Evolutionary conservation across 2,888 invertebrate species (phyloP).

Genomic region (Crematogaster levior): DNA sequence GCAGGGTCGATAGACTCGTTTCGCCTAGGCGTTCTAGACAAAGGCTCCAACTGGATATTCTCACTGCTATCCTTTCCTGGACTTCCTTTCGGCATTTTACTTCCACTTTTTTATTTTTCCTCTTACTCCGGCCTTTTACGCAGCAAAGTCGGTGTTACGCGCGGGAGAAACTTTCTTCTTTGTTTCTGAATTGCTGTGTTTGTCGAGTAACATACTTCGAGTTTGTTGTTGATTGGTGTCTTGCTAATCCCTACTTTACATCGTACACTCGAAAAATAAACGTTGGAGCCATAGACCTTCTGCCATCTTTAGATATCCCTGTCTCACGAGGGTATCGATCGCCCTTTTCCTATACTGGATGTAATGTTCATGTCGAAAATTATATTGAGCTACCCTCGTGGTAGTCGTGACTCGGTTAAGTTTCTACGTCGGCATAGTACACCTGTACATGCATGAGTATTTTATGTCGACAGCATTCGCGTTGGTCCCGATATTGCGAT

Average conservation of each 20-base stretch:
- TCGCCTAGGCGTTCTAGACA: slow-evolving; percentile 83
- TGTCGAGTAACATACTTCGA: slow-evolving; percentile 59
- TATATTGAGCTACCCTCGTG: slow-evolving; percentile 31
- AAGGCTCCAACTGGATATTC: slow-evolving; percentile 83
- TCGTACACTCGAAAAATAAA: slow-evolving; percentile 33
- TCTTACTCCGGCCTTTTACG: slow-evolving; percentile 32
- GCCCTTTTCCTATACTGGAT: slow-evolving; percentile 25
- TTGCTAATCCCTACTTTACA: slow-evolving; percentile 1
- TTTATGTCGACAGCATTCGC: slow-evolving; percentile 27
- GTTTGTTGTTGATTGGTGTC: slow-evolving; percentile 30
- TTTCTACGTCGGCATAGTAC: background rate
- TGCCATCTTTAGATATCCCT: slow-evolving; percentile 6
- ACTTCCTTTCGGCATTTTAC: slow-evolving; percentile 73
- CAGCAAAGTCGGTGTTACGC: slow-evolving; percentile 44
- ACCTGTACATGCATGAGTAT: slow-evolving; percentile 1
- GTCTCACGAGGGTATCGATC: slow-evolving; percentile 24
- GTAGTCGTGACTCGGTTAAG: slow-evolving; percentile 8
- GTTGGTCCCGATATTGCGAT: slow-evolving; percentile 48
- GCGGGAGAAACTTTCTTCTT: slow-evolving; percentile 33
- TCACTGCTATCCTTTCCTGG: slow-evolving; percentile 79
- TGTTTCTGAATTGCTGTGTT: slow-evolving; percentile 5
- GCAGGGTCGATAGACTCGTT: slow-evolving; percentile 83
- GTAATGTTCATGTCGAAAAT: slow-evolving; percentile 45
- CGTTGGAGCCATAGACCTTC: background rate
- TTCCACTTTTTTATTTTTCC: slow-evolving; percentile 18